Percentiles rank a stretch among this genome's conserved stretches.
phyloP scores from a whole-genome alignment of 2,888 invertebrate genomes.

The Euzophera pinguis region DNA sequence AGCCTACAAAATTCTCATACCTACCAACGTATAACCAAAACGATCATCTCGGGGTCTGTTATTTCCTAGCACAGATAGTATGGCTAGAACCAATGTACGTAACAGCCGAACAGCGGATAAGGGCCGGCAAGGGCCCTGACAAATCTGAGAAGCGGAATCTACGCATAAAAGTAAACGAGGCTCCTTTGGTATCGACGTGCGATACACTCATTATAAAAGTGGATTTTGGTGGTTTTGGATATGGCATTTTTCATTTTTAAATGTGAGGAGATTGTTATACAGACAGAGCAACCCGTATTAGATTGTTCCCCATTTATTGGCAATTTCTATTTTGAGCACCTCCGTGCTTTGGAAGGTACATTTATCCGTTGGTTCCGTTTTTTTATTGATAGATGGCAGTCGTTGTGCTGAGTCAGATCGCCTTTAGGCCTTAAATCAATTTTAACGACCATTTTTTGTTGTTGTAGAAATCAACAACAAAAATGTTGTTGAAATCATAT shows the following conservation, averaged over 20 bases:
- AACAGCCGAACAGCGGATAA: neutral
- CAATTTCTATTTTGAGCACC: too few species aligned
- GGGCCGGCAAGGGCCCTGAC: neutral
- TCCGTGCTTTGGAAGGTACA: too few species aligned
- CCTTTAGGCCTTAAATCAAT: too few species aligned
- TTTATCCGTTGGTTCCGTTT: too few species aligned
- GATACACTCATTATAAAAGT: slow-evolving; percentile 22
- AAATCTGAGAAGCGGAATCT: slow-evolving; percentile 15
- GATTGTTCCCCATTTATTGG: too few species aligned
- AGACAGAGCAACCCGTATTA: too few species aligned
- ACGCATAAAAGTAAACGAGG: slow-evolving; percentile 22
- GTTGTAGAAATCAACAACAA: too few species aligned
- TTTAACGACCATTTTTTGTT: too few species aligned
- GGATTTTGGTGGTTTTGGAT: slow-evolving; percentile 20
- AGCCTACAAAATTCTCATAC: neutral
- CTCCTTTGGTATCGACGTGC: slow-evolving; percentile 21
- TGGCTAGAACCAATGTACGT: neutral
- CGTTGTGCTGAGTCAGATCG: too few species aligned
- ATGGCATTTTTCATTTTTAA: slow-evolving; percentile 23
- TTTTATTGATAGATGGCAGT: too few species aligned
- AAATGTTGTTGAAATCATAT: too few species aligned
- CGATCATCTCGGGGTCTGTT: neutral
- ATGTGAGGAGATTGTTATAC: too few species aligned
- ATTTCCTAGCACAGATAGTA: neutral
- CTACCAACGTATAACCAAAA: neutral